These are phyloP conservation scores for Dolichopus griseipennis DNA, from an alignment of 2,888 invertebrate genomes.

Conservation along the genomic window DNA sequence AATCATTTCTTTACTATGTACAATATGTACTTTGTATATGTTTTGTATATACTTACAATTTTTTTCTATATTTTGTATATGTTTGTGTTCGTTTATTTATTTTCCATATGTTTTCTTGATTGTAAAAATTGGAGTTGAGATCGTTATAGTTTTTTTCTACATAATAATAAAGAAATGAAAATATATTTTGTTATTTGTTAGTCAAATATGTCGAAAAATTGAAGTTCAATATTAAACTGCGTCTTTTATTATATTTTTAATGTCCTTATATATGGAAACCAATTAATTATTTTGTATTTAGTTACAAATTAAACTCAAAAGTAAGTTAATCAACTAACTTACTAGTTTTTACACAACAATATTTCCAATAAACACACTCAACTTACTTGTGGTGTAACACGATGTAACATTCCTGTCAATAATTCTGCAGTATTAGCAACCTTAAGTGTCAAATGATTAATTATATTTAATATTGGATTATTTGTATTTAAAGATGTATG, in stretches of 20 bases:
- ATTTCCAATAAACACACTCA: background rate
- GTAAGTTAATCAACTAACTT: no score
- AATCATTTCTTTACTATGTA: no score
- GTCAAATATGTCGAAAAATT: no score
- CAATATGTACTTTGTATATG: no score
- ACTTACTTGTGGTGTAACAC: slow-evolving; percentile 18
- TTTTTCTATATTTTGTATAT: no score
- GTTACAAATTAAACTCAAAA: no score
- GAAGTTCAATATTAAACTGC: no score
- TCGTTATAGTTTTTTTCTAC: background rate
- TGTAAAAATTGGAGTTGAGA: background rate
- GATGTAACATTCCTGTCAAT: slow-evolving; percentile 25
- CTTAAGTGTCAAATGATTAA: slow-evolving; percentile 25
- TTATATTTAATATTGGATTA: slow-evolving; percentile 26
- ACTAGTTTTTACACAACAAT: background rate
- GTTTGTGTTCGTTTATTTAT: background rate
- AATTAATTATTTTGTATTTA: no score
- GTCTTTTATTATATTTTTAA: no score
- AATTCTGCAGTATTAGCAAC: slow-evolving; percentile 27
- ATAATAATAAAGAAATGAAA: background rate
- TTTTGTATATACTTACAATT: no score
- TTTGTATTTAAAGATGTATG: slow-evolving; percentile 23
- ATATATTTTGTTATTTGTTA: no score
- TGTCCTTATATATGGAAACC: no score
- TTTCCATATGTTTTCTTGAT: background rate